Evolutionary conservation across 1,140 invertebrate species (phyloP).

Genomic region (Ooceraea biroi): DNA sequence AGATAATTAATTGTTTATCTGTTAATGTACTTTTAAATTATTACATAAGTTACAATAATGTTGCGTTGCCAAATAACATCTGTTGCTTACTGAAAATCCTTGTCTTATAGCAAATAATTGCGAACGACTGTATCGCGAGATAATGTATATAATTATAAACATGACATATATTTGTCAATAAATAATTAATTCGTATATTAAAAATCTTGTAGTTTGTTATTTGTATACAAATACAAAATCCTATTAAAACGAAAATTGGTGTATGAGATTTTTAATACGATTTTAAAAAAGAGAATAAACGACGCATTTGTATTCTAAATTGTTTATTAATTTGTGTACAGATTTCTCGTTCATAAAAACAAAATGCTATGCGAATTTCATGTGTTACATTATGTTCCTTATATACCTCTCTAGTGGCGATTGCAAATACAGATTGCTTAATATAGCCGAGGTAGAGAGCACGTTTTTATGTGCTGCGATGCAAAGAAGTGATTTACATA

Average conservation of each 20-base stretch:
- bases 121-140: conserved; percentile 29
- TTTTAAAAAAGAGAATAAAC: background rate
- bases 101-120: conserved; percentile 20
- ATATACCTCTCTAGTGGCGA: conserved; percentile 32
- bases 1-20: too few species aligned
- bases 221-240: background rate
- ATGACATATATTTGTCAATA: conserved; percentile 53
- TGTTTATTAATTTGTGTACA: conserved; percentile 62
- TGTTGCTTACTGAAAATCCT: background rate
- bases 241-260: too few species aligned
- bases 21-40: too few species aligned
- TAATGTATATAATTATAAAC: conserved; percentile 36
- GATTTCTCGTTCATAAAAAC: conserved; percentile 51
- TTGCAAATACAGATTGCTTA: conserved; percentile 57
- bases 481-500: conserved; percentile 30
- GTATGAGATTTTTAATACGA: background rate
- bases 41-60: background rate
- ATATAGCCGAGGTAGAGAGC: conserved; percentile 57
- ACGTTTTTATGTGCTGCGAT: conserved; percentile 27
- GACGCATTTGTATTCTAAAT: conserved; percentile 28
- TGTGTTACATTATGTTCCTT: conserved; percentile 36
- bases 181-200: conserved; percentile 45
- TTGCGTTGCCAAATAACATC: background rate
- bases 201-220: background rate
- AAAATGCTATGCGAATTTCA: conserved; percentile 26